Base-by-base conservation (phyloP, 2,113 vertebrate species). In the Pionites leucogaster region DNA sequence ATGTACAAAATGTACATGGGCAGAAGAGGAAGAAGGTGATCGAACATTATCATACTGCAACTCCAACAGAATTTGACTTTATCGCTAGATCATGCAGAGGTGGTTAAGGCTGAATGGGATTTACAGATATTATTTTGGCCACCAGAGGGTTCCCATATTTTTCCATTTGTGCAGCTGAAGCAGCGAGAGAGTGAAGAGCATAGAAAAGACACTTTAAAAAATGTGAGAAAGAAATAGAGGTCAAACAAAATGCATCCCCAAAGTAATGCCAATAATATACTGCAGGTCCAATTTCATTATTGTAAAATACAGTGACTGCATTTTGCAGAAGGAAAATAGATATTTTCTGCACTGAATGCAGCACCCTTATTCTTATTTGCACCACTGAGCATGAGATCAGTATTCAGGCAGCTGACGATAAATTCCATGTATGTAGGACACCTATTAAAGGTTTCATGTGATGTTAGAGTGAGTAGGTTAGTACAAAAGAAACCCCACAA, bases 71-170 rank as follows among this genome's bases (percentile, higher is more conserved):
- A 81, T 86, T 71, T 76, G 37, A 88, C 55, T 71, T 88, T 93
- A 67, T 44, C 17, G 3, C 33, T 64, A 67, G 35, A 69, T 88
- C 33, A 13, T 77, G 44, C 59, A 78, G 60, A 70, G 60, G 42
- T 86, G 59, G 55, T 86, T 96, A 93, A 88, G 75, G 35, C 68
- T 96, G 92, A 93, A 12, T 82, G 74, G 79, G 53, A 79, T 88
- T 95, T 97, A 94, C 72, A 95, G 84, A 72, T 95, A 93, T 71
- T 92, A 78, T 93, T 97, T 97, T 94, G 90, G 69, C 95, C 94
- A 95, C 94, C 90, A 97, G 93, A 95, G 95, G 92, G 92, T 96
- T 97, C 93, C 91, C 90, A 93, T 92, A 94, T 96, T 95, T 95
- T 92, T 86, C 75, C 37, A 84, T 72, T 57, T 92, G n/a, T 88